These are phyloP conservation scores for Cervus canadensis DNA, from an alignment of 2,113 vertebrate species.

Conservation along the genomic window DNA sequence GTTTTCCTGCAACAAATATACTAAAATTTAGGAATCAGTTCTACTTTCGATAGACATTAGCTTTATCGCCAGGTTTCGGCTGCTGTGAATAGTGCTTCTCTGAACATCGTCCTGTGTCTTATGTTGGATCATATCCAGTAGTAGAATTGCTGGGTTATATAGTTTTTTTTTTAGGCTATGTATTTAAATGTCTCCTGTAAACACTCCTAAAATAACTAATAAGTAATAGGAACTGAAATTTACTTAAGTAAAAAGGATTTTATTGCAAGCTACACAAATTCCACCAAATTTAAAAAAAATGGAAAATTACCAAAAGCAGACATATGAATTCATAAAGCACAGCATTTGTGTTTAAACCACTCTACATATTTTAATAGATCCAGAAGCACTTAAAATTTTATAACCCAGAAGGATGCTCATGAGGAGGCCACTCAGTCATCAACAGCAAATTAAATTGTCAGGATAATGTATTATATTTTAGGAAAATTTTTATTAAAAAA, in stretches of 20 bases:
- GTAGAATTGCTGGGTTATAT: background rate
- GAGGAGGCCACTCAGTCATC: background rate
- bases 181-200: background rate
- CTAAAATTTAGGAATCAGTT: background rate
- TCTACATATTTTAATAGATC: background rate
- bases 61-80: background rate
- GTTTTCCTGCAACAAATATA: background rate
- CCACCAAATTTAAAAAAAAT: background rate
- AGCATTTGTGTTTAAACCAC: background rate
- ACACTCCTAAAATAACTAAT: background rate
- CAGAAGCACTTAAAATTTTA: background rate
- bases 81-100: background rate
- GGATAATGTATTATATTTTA: background rate
- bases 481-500: background rate
- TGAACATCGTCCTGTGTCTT: background rate
- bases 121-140: background rate
- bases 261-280: background rate
- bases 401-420: background rate
- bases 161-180: background rate
- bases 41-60: background rate
- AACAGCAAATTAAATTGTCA: background rate
- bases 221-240: background rate
- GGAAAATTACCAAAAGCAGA: background rate
- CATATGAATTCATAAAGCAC: background rate
- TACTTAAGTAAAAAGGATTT: background rate